These are phyloP conservation scores for Calliscelio sp. DNA, from an alignment of 2,888 invertebrate species.

Conservation along the genomic window DNA sequence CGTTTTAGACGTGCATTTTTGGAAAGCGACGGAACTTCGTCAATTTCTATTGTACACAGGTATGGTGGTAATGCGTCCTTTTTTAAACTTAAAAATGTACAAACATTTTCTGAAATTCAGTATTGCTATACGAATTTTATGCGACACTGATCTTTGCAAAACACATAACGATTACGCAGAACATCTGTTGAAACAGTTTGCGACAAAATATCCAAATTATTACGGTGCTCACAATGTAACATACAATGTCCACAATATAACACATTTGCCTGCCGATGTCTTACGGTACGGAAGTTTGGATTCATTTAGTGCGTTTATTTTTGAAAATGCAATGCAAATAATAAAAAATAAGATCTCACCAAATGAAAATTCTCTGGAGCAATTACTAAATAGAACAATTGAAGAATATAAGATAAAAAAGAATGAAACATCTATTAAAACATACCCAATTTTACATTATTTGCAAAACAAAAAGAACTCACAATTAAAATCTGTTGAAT, in stretches of 20 bases:
- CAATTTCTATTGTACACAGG: slow-evolving; percentile 9
- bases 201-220: slow-evolving; percentile 20
- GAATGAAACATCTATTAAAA: neutral
- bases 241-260: slow-evolving; percentile 77
- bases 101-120: slow-evolving; percentile 75
- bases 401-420: no score
- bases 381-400: slow-evolving; percentile 21
- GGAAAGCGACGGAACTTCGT: no score
- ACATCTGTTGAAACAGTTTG: slow-evolving; percentile 50
- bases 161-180: slow-evolving; percentile 43
- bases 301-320: slow-evolving; percentile 10
- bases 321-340: slow-evolving; percentile 34
- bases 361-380: slow-evolving; percentile 18
- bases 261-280: slow-evolving; percentile 72
- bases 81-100: neutral
- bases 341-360: slow-evolving; percentile 21
- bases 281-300: slow-evolving; percentile 22
- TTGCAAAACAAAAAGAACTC: neutral
- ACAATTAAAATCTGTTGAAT: slow-evolving; percentile 12
- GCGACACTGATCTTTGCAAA: slow-evolving; percentile 27
- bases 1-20: slow-evolving; percentile 53
- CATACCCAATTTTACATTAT: slow-evolving; percentile 16
- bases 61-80: neutral
- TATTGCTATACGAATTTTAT: slow-evolving; percentile 60
- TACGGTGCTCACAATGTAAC: slow-evolving; percentile 72